Base-by-base conservation (phyloP, 2,113 vertebrate genomes). In the Tiliqua scincoides region DNA sequence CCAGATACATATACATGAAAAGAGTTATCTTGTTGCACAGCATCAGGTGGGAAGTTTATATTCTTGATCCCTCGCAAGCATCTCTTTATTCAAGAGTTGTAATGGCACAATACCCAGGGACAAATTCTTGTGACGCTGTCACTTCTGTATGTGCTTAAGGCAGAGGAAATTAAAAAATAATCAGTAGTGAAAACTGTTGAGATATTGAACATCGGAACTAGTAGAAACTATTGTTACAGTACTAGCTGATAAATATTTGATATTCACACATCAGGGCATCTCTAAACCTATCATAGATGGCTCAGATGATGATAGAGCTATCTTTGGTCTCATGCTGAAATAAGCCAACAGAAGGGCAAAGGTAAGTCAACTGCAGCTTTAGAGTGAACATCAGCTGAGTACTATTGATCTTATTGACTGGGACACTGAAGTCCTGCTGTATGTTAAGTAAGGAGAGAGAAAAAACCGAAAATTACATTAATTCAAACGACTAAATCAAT, bases 401-500 rank as follows among this genome's bases (percentile, higher is more conserved):
- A 84, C 70, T 95, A 96, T 96, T 93, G 95, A 96, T 96, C 93
- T 91, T 86, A 95, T 92, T 92, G 91, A 89, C 89, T 86, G 88
- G 93, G 91, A 93, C 93, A 93, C 82, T 68, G 85, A 91, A 94
- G 89, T 94, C 88, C 88, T 90, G 73, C 79, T 90, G 78, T 93
- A 93, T 89, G 93, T 94, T 95, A 94, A 94, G 90, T 57, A 94
- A 59, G 81, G 35, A 59, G 84, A 85, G 35, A 59, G 84, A 85
- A 88, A 95, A 91, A 89, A 94, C 82, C 90, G 91, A 95, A 96
- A 94, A 95, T 94, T 94, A 89, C 87, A 94, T 96, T 94, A 92
- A 96, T 94, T 94, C 90, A 94, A 94, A 94, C 87, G 91, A 89
- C 89, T 93, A 94, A 95, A 96, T 96, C 96, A 95, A 96, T 97